Evolutionary conservation across 2,113 vertebrate genomes (phyloP).

Genomic region (Xiphorhynchus elegans): DNA sequence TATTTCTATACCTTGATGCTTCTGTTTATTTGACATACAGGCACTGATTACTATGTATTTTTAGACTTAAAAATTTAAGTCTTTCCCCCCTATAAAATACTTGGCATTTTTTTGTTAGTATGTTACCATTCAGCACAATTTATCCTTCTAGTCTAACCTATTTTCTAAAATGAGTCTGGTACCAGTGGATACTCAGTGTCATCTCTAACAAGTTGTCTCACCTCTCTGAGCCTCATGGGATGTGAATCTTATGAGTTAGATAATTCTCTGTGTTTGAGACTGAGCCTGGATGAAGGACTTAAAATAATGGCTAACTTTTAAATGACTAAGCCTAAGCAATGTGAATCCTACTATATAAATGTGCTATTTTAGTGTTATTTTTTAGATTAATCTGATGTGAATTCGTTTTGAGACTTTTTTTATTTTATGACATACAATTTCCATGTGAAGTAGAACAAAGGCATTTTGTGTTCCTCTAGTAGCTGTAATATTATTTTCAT

Average conservation of each 20-base stretch:
- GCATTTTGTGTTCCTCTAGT: background rate
- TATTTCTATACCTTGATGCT: background rate
- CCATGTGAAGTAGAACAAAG: background rate
- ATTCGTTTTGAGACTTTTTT: background rate
- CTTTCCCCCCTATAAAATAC: background rate
- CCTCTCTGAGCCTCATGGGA: background rate
- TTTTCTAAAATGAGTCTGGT: background rate
- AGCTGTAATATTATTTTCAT: background rate
- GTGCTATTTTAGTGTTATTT: background rate
- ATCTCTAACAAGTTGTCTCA: background rate
- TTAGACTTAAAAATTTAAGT: background rate
- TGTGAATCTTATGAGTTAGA: fast-evolving
- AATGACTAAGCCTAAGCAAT: background rate
- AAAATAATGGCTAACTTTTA: background rate
- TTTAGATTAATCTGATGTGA: background rate
- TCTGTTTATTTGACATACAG: background rate
- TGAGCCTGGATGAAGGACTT: background rate
- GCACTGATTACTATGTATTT: background rate
- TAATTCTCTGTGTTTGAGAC: background rate
- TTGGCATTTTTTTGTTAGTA: background rate
- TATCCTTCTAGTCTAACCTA: background rate
- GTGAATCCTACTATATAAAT: background rate
- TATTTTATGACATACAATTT: background rate
- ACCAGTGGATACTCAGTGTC: background rate
- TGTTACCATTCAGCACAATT: background rate